Evolutionary conservation across 2,113 vertebrate genomes (phyloP).

Genomic region (Phalacrocorax carbo): DNA sequence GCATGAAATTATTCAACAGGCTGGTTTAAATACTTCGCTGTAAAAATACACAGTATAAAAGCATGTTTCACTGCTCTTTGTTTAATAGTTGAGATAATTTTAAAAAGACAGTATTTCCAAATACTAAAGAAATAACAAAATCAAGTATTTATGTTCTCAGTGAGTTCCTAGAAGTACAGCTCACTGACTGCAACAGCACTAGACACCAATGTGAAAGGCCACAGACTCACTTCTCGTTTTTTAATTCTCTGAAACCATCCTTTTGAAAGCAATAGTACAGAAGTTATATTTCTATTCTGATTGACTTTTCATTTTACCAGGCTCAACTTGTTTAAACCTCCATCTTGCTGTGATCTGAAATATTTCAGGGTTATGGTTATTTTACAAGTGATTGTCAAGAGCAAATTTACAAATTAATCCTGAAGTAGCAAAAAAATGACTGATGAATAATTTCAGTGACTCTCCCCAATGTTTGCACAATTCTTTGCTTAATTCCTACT

Average conservation of each 20-base stretch:
- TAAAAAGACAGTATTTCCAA: neutral
- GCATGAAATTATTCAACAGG: conserved; percentile 67
- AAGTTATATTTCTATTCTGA: neutral
- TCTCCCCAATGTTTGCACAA: conserved; percentile 40
- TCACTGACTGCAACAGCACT: neutral
- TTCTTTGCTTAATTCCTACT: conserved; percentile 37
- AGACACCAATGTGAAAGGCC: neutral
- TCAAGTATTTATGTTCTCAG: neutral
- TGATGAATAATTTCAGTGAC: conserved; percentile 14
- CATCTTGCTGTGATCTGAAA: neutral
- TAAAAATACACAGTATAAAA: conserved; percentile 62
- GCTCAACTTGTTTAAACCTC: neutral
- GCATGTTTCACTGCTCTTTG: conserved; percentile 24
- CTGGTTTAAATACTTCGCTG: conserved; percentile 50
- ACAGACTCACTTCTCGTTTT: neutral
- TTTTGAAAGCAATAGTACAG: neutral
- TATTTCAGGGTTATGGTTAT: conserved; percentile 7
- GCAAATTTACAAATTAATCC: conserved; percentile 63
- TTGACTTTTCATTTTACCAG: conserved; percentile 12
- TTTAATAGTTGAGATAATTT: conserved; percentile 44
- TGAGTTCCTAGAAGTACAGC: neutral
- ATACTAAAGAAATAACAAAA: neutral
- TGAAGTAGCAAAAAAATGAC: neutral
- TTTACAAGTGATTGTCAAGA: conserved; percentile 47
- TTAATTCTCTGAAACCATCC: neutral